A percentile compares a stretch with the other conserved stretches of the same genome.
These are phyloP conservation scores for Drosophila nigromelanica DNA, from an alignment of 1,140 invertebrate genomes.

Conservation along the genomic window DNA sequence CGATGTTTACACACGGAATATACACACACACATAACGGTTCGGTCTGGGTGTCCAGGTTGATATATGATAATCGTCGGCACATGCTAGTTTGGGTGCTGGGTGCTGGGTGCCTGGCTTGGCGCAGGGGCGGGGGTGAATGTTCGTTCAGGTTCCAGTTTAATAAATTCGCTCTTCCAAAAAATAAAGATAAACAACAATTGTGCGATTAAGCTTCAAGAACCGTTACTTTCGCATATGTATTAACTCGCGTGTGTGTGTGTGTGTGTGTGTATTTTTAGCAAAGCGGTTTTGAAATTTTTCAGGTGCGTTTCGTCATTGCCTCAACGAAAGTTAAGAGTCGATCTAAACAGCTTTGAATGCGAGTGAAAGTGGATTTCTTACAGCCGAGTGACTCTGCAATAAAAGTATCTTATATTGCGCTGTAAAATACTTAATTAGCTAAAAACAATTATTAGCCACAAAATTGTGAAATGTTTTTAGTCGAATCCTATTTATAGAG, in stretches of 20 bases:
- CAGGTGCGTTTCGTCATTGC: constrained; percentile 23
- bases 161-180: constrained; percentile 20
- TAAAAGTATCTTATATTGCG: background rate
- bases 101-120: no score
- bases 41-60: constrained; percentile 42
- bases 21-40: constrained; percentile 4
- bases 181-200: constrained; percentile 20
- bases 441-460: no score
- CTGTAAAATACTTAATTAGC: background rate
- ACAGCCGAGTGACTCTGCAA: no score
- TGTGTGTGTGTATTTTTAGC: constrained; percentile 22
- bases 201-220: constrained; percentile 21
- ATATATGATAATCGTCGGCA: constrained; percentile 65
- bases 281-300: constrained; percentile 13
- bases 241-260: background rate
- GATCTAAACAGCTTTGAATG: background rate
- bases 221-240: constrained; percentile 24
- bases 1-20: constrained; percentile 14
- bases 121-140: no score
- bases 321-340: constrained; percentile 13
- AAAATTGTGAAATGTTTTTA: no score
- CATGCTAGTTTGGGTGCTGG: constrained; percentile 40
- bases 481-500: no score
- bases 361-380: constrained; percentile 2
- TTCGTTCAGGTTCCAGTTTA: constrained; percentile 32